phyloP scores from a whole-genome alignment of 2,888 invertebrate genomes.

The Nasonovia ribisnigri region DNA sequence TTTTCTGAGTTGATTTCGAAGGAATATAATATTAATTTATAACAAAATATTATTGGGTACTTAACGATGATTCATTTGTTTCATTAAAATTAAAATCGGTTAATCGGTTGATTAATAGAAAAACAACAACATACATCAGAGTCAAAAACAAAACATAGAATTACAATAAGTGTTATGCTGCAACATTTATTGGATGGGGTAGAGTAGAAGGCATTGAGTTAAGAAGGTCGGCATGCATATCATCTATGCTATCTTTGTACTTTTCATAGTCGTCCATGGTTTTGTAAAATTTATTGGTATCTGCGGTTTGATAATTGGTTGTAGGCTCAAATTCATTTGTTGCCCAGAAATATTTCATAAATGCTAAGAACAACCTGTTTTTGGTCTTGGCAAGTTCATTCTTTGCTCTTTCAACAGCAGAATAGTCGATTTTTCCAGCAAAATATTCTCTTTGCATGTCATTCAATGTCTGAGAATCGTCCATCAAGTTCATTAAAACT shows the following conservation, averaged over 20 bases:
- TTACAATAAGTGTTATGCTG: background rate
- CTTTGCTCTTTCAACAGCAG: background rate
- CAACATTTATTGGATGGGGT: background rate
- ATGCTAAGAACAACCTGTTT: background rate
- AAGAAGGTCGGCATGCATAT: background rate
- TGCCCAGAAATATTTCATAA: background rate
- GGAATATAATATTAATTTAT: background rate
- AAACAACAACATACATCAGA: background rate
- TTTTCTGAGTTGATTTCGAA: background rate
- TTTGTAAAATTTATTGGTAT: background rate
- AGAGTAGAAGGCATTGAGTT: background rate
- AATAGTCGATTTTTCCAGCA: background rate
- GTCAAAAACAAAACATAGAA: background rate
- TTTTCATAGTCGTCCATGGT: background rate
- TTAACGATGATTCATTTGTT: background rate
- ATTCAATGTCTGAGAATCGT: background rate
- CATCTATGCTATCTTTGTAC: background rate
- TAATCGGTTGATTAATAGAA: background rate
- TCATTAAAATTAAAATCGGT: background rate
- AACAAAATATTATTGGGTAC: background rate
- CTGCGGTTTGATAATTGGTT: background rate
- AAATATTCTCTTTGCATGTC: conserved; percentile 14
- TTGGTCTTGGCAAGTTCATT: background rate
- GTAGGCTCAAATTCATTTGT: background rate
- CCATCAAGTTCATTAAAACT: background rate